phyloP scores from a whole-genome alignment of 2,888 invertebrate genomes.

The Tuberolachnus salignus region DNA sequence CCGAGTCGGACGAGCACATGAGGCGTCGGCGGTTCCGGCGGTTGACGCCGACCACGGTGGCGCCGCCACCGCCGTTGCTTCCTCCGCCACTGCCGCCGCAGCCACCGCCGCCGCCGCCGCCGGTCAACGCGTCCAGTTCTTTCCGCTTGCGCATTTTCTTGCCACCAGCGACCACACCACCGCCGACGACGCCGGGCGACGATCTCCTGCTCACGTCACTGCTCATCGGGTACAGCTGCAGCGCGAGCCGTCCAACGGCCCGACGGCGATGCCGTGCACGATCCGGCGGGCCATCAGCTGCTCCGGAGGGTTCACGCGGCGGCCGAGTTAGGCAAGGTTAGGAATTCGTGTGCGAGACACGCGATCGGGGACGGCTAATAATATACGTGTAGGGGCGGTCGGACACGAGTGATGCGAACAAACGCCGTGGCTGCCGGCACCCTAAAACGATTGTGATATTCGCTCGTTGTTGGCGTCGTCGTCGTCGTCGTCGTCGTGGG shows the following conservation, averaged over 20 bases:
- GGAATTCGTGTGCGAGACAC: no score
- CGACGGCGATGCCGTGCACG: no score
- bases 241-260: no score
- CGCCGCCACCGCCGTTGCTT: slow-evolving; percentile 59
- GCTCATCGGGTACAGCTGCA: slow-evolving; percentile 54
- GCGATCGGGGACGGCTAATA: no score
- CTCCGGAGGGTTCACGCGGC: no score
- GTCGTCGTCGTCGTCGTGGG: no score
- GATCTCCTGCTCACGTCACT: slow-evolving; percentile 64
- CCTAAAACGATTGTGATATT: no score
- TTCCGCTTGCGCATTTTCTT: slow-evolving; percentile 80
- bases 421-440: not conserved
- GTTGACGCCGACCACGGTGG: slow-evolving; percentile 57
- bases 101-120: slow-evolving; percentile 59
- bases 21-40: slow-evolving; percentile 39
- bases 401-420: not conserved
- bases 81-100: slow-evolving; percentile 57
- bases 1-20: slow-evolving; percentile 52
- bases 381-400: no score
- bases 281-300: no score
- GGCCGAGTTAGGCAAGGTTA: no score
- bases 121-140: slow-evolving; percentile 75
- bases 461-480: no score
- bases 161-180: slow-evolving; percentile 66
- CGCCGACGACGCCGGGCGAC: slow-evolving; percentile 71